Evolutionary conservation across 1,140 invertebrate genomes (phyloP), one percentile per base, ranked within the genome.

Genomic region (Drosophila mauritiana): DNA sequence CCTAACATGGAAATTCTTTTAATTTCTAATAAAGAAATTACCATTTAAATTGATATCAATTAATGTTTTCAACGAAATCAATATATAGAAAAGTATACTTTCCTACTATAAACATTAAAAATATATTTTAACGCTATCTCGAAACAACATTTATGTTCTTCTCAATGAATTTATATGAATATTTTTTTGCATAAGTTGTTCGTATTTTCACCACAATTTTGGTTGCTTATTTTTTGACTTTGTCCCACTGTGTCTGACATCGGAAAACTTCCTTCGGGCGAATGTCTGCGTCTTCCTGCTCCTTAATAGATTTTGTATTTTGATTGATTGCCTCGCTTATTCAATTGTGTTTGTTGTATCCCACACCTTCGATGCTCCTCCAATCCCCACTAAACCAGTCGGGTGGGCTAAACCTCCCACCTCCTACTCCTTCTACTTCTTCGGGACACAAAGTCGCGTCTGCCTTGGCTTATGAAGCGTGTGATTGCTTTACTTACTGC

Each of bases 271-370:
- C 36, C 84, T 80, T 59, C 39, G 48, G 64, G 84, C 80, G 25
- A 54, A 51, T 63, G 59, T 51, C 74, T 67, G 49, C 73, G 55
- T 84, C 76, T 65, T 57, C 63, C 58, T 70, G 72, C 31, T 69
- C 73, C 73, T 57, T 89, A 84, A 89, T 89, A 89, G 84, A 89
- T 89, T 89, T 89, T 90, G 85, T 89, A 90, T 89, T 89, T 89
- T 89, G 84, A 89, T 89, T 89, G 84, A 89, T 89, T 89, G 85
- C 84, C 80, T 89, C 72, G 84, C 85, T 90, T 89, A 89, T 89
- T 89, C 84, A 89, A 89, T 89, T 89, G 84, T 75, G 67, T 78
- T 70, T 84, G 68, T 56, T 72, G 68, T 58, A 20, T 10, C 64
- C 42, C 36, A 40, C 20, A 40, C 6, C 5, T 8, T 5, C 22